phyloP scores from a whole-genome alignment of 37 sponge, comb jelly and placozoan species.

The Ianthella basta region DNA sequence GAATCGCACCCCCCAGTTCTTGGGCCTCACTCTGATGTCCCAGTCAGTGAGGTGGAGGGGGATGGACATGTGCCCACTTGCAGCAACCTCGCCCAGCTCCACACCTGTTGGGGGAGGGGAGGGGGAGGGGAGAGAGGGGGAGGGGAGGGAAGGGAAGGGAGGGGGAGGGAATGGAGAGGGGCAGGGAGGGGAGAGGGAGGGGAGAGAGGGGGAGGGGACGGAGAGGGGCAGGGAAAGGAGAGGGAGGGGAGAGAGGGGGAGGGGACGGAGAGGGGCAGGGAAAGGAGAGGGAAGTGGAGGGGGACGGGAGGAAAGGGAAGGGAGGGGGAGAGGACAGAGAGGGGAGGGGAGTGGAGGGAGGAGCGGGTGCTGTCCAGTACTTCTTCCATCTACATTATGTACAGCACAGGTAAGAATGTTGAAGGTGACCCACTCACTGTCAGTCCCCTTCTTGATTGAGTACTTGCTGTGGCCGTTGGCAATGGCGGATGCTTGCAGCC shows the following conservation, averaged over 20 bases:
- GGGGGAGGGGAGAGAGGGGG: background rate
- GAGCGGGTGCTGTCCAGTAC: no score
- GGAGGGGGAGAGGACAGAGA: no score
- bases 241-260: no score
- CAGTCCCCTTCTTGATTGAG: background rate
- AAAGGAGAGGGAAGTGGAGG: no score
- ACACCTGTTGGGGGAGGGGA: background rate
- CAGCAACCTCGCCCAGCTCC: slow-evolving; percentile 39
- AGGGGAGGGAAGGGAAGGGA: background rate
- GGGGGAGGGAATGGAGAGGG: no score
- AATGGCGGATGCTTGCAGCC: background rate
- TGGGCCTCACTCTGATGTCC: slow-evolving; percentile 66
- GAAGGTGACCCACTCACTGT: background rate
- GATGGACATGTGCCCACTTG: slow-evolving; percentile 56
- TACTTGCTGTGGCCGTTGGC: no score
- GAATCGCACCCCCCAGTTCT: slow-evolving; percentile 75
- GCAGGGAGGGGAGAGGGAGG: background rate
- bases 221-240: no score
- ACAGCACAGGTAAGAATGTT: background rate
- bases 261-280: no score
- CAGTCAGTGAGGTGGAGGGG: slow-evolving; percentile 78
- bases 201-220: no score
- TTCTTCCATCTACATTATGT: no score
- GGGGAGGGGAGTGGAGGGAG: no score
- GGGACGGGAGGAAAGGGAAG: no score